phyloP scores from a whole-genome alignment of 2,113 vertebrate species.

The Sclerurus mexicanus region DNA sequence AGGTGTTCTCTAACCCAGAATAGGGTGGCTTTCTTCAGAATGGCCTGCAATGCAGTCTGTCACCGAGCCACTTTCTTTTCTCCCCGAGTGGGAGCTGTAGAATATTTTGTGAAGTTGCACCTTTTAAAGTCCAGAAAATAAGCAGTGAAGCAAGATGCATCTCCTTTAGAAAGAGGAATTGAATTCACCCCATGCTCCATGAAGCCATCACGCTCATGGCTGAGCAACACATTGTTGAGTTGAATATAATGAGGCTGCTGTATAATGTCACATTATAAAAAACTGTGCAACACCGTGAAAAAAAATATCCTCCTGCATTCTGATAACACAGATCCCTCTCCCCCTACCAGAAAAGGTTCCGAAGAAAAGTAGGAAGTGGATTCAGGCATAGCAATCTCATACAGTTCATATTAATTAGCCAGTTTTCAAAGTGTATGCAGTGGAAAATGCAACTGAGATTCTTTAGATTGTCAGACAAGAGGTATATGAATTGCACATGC shows the following conservation, averaged over 20 bases:
- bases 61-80: neutral
- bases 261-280: slow-evolving; percentile 34
- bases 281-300: neutral
- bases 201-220: slow-evolving; percentile 23
- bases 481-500: neutral
- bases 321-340: neutral
- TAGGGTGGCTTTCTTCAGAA: neutral
- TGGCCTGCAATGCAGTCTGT: neutral
- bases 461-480: neutral
- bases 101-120: slow-evolving; percentile 21
- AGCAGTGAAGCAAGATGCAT: slow-evolving; percentile 34
- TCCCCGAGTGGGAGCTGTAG: neutral
- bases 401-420: neutral
- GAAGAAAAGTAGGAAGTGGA: neutral
- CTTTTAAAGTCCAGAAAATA: slow-evolving; percentile 40
- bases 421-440: neutral
- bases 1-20: neutral
- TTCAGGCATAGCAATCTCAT: neutral
- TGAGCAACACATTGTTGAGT: neutral
- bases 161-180: slow-evolving; percentile 15
- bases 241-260: slow-evolving; percentile 41
- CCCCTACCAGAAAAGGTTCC: neutral
- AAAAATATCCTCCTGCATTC: neutral
- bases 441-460: neutral
- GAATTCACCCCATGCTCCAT: slow-evolving; percentile 3